Evolutionary conservation across 2,113 vertebrate genomes (phyloP), one percentile per base, ranked within the genome.

Genomic region (Ophthalmotilapia sp.): DNA sequence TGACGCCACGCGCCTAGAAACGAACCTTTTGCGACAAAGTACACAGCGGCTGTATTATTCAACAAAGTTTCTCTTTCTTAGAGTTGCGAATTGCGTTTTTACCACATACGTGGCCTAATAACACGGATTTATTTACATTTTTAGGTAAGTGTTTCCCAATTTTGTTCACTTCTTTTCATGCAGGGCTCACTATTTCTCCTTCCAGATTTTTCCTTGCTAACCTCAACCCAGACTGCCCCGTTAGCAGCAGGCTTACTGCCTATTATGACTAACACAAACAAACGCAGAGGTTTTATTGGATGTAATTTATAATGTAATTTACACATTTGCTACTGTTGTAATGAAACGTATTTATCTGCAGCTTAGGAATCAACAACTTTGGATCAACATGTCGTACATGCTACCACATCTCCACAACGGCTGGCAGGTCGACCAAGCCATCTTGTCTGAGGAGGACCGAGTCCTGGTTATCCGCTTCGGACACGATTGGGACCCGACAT

Each of bases 371-470:
- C 23, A 15, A 26, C 45, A 9, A 0, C n/a, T 55, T 11, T 31
- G 5, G 12, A 4, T 84, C 91, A 96, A 84, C 79, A 99, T 99
- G 99, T 99, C 99, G 94, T 99, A 99, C 86, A 99, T 99, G 98
- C 94, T 99, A 21, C 98, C 98, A 4, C 99, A 99, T 94, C 95
- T 99, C 51, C 99, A 99, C 95, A 99, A 99, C 29, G 99, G 98
- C 94, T 99, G 99, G 99, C 99, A 99, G 90, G 99, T 99, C 5
- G 99, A 99, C 93, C 99, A 99, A 95, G 98, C 98, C 92, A 99
- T 99, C 88, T 96, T 99, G 9, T 99, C 99, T 0, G 99, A 99
- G 79, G 99, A 99, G 91, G 99, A 99, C 94, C 96, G 98, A 1
- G 99, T 98, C 1, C 96, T 99, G 1, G 98, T 99, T 23, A 99